Percentiles rank a stretch among this genome's conserved stretches.
Evolutionary conservation across 2,797 vertebrate species (phyloP).

Genomic region (Eulemur rubriventer): DNA sequence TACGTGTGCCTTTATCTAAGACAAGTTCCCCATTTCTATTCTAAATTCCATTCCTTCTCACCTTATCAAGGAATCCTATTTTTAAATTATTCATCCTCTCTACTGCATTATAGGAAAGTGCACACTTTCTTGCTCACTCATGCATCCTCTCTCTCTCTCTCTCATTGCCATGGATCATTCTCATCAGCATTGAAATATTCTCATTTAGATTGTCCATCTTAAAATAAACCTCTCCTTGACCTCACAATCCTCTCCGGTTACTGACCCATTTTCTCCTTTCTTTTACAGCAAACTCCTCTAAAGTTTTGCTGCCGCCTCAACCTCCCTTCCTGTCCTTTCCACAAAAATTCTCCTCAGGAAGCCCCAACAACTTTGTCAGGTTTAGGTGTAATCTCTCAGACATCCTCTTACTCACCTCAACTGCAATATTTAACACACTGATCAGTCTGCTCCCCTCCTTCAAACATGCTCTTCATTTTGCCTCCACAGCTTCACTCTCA

Average conservation of each 20-base stretch:
- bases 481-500: too few relatives aligned
- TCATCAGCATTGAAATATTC: background rate
- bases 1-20: background rate
- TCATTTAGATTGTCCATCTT: background rate
- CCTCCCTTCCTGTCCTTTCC: background rate
- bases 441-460: background rate
- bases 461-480: background rate
- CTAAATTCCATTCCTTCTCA: background rate
- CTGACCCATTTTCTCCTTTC: background rate
- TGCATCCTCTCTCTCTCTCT: too few relatives aligned
- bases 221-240: background rate
- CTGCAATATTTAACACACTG: background rate
- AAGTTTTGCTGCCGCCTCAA: background rate
- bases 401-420: background rate
- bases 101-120: background rate
- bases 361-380: background rate
- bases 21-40: background rate
- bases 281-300: background rate
- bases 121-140: fast-evolving
- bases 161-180: background rate
- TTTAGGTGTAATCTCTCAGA: background rate
- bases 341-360: background rate
- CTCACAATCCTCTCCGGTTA: background rate
- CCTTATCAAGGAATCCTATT: background rate
- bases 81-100: background rate